These are phyloP conservation scores for Mythimna loreyi DNA, from an alignment of 2,888 invertebrate genomes.

Conservation along the genomic window DNA sequence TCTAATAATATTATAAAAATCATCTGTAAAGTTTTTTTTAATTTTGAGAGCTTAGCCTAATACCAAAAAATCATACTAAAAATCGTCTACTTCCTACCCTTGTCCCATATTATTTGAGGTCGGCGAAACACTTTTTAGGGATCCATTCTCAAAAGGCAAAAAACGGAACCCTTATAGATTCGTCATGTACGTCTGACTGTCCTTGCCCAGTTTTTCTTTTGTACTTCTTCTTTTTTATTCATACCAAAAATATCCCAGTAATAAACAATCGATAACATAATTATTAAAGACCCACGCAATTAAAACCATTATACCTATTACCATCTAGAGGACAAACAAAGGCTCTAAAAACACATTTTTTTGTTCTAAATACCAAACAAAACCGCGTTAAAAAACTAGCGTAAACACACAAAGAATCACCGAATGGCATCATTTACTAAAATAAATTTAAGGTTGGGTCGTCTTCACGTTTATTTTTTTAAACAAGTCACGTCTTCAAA, in stretches of 20 bases:
- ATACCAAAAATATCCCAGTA: neutral
- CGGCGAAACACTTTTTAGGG: too few species aligned
- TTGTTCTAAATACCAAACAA: conserved; percentile 36
- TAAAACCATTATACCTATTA: neutral
- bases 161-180: too few species aligned
- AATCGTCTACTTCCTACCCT: too few species aligned
- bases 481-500: conserved; percentile 54
- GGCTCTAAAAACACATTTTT: conserved; percentile 13
- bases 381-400: conserved; percentile 37
- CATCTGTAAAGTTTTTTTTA: too few species aligned
- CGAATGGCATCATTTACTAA: conserved; percentile 54
- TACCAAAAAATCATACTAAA: too few species aligned
- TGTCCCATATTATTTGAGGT: too few species aligned
- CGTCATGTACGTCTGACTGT: too few species aligned
- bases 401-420: conserved; percentile 30
- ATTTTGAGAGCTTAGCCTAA: too few species aligned
- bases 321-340: conserved; percentile 4
- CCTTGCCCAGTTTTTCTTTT: too few species aligned
- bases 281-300: neutral
- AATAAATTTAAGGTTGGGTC: conserved; percentile 49
- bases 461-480: conserved; percentile 11
- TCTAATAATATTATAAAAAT: too few species aligned
- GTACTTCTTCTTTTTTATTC: too few species aligned
- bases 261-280: neutral
- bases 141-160: too few species aligned